Evolutionary conservation across 2,888 invertebrate species (phyloP), one percentile per base, ranked within the genome.

Genomic region (Agonopterix heracliana): DNA sequence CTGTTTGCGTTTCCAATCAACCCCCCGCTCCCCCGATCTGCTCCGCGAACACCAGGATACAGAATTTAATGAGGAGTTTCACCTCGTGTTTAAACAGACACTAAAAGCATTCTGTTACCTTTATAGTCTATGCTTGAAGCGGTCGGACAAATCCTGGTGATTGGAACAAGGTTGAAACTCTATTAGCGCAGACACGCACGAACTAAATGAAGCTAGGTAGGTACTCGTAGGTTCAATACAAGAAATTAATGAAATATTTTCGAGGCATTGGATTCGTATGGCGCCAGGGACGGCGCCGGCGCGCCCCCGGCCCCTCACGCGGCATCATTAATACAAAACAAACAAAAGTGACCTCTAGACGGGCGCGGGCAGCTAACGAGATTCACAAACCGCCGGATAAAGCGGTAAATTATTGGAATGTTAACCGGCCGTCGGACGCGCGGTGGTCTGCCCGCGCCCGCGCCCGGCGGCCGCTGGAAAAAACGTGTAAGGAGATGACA

Each of bases 331-430:
- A 74, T 83, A 85, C 78, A 88, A 88, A 87, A 87, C 86, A 88
- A 88, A 88, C 85, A 88, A 84, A 79, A 88, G 64, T 83, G 83
- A 85, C 84, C 86, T 81, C 79, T 79, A 80, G 82, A 74, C 82
- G 78, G 79, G 71, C 78, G 71, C 77, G 74, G 71, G 75, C 77
- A 74, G 75, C 80, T 86, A 85, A 86, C 86, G 83, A 86, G 86
- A 86, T 87, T 83, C 85, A 86, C 85, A 75, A 85, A 81, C 74
- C 77, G 74, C 71, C 70, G 84, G 79, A 86, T 86, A 82, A 85
- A 86, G 86, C 86, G 85, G 86, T 88, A 87, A 85, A 86, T 83
- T 83, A 85, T 84, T 76, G 80, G 81, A 81, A 82, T 83, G 79
- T 78, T 73, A 71, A 69, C 65, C 72, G 71, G 64, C 66, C 70